Evolutionary conservation across 2,113 vertebrate genomes (phyloP).

Genomic region (Haemorhous mexicanus): DNA sequence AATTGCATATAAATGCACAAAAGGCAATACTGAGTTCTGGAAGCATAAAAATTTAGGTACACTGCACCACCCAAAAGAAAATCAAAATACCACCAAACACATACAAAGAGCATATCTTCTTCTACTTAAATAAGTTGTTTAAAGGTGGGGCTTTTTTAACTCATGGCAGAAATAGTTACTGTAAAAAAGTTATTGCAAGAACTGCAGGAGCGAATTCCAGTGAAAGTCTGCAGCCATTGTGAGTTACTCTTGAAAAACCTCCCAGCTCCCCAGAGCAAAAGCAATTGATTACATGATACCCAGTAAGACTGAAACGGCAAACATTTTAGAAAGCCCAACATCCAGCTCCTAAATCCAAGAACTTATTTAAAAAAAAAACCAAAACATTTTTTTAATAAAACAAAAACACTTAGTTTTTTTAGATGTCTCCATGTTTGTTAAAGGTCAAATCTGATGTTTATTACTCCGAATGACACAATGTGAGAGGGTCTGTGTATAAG

Average conservation of each 20-base stretch:
- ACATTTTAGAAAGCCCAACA: background rate
- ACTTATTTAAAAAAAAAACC: background rate
- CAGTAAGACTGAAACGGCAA: background rate
- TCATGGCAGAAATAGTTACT: constrained; percentile 4
- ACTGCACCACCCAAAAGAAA: background rate
- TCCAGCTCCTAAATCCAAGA: background rate
- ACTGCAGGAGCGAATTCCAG: background rate
- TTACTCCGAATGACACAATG: background rate
- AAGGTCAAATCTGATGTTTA: background rate
- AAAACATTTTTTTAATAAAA: background rate
- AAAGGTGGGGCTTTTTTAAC: background rate
- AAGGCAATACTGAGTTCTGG: background rate
- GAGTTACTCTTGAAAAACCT: background rate
- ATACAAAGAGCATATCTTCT: background rate
- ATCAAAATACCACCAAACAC: background rate
- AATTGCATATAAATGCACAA: constrained; percentile 41
- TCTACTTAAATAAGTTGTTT: constrained; percentile 12
- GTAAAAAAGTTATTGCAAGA: background rate
- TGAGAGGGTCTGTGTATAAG: background rate
- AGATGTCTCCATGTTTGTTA: background rate
- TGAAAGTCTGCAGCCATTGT: background rate
- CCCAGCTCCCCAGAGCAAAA: background rate
- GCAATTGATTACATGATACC: constrained; percentile 8
- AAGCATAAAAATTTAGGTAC: constrained; percentile 8
- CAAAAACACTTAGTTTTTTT: background rate